phyloP scores from a whole-genome alignment of 2,113 vertebrate species.

The Lepus timidus region DNA sequence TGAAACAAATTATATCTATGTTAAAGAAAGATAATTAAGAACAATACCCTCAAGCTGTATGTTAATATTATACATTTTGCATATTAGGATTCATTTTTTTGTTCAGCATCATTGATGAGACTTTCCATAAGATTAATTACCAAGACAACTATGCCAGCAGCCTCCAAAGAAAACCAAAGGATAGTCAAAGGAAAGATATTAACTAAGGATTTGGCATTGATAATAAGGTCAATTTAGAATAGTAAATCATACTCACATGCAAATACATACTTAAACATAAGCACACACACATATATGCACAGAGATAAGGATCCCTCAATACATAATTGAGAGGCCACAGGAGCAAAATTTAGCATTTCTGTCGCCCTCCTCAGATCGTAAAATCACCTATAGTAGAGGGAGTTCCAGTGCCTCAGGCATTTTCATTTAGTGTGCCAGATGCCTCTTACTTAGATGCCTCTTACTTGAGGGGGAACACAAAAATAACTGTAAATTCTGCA shows the following conservation, averaged over 20 bases:
- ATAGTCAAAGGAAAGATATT: background rate
- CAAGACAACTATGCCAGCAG: constrained; percentile 27
- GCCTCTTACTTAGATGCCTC: background rate
- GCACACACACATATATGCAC: background rate
- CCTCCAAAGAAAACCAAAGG: background rate
- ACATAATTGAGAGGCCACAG: background rate
- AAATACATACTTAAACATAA: too few relatives aligned
- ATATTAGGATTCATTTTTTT: constrained; percentile 74
- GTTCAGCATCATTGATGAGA: constrained; percentile 64
- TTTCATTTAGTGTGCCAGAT: background rate
- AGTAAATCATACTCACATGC: background rate
- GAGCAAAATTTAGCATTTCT: background rate
- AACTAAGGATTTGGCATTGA: background rate
- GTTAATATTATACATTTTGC: constrained; percentile 67
- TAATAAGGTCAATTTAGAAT: background rate
- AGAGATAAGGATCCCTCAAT: background rate
- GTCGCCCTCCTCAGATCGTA: background rate
- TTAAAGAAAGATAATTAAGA: constrained; percentile 72
- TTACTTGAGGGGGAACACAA: background rate
- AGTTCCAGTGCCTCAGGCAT: background rate
- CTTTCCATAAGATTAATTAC: constrained; percentile 68
- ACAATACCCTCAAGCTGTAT: constrained; percentile 72
- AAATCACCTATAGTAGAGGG: background rate
- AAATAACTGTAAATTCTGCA: background rate
- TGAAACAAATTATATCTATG: constrained; percentile 67